Evolutionary conservation across 2,797 vertebrate genomes (phyloP).

Genomic region (Hylomyscus alleni): DNA sequence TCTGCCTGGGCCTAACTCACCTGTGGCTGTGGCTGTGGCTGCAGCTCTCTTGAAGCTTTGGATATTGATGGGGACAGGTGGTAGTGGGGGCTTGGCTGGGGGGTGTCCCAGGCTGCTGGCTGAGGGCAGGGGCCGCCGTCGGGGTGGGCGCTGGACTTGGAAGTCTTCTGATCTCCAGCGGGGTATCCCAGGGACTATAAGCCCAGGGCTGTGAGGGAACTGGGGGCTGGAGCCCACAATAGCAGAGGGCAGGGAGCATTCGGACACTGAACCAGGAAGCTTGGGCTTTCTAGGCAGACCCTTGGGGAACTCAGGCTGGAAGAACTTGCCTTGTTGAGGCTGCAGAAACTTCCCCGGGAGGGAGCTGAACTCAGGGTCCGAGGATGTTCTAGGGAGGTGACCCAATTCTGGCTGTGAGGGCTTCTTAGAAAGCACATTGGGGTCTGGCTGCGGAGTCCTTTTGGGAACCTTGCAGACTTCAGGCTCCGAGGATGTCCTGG

Average conservation of each 20-base stretch:
- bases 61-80: slow-evolving; percentile 62
- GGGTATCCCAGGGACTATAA: neutral
- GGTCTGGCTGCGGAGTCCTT: slow-evolving; percentile 18
- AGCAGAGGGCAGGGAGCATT: slow-evolving; percentile 62
- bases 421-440: slow-evolving; percentile 19
- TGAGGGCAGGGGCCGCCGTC: slow-evolving; percentile 72
- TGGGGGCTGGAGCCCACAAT: neutral
- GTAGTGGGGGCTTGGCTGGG: slow-evolving; percentile 80
- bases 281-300: slow-evolving; percentile 50
- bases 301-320: slow-evolving; percentile 27
- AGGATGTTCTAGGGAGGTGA: slow-evolving; percentile 66
- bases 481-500: slow-evolving; percentile 67
- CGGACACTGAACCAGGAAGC: slow-evolving; percentile 60
- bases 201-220: neutral
- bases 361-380: slow-evolving; percentile 5
- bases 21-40: slow-evolving; percentile 1
- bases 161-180: slow-evolving; percentile 20
- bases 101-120: slow-evolving; percentile 76
- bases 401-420: neutral
- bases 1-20: slow-evolving; percentile 52
- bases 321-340: slow-evolving; percentile 40
- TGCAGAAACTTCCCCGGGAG: slow-evolving; percentile 16
- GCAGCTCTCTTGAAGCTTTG: slow-evolving; percentile 56
- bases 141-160: neutral
- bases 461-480: slow-evolving; percentile 62